Evolutionary conservation across 2,888 invertebrate species (phyloP).

Genomic region (Parelbella ahira): DNA sequence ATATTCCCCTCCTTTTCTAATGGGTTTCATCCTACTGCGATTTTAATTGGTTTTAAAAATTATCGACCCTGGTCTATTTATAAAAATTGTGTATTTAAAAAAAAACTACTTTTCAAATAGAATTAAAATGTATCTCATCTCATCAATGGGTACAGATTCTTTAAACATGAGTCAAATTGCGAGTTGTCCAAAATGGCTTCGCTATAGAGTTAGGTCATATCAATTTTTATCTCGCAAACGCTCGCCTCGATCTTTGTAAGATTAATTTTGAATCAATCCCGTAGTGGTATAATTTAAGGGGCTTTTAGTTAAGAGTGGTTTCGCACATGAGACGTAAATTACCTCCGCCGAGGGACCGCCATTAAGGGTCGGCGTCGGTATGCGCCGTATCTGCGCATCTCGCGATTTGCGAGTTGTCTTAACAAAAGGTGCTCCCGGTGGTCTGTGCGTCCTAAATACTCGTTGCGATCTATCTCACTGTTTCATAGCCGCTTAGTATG

Average conservation of each 20-base stretch:
- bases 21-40: no score
- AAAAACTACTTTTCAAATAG: no score
- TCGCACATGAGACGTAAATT: constrained; percentile 78
- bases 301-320: constrained; percentile 77
- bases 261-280: constrained; percentile 75
- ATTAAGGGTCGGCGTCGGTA: constrained; percentile 70
- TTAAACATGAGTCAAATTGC: no score
- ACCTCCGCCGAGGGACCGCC: constrained; percentile 65
- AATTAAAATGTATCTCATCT: no score
- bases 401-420: constrained; percentile 69
- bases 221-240: constrained; percentile 20
- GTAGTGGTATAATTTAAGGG: constrained; percentile 70
- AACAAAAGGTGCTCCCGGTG: constrained; percentile 74
- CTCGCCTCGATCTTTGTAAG: constrained; percentile 45
- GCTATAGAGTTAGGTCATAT: no score
- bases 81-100: no score
- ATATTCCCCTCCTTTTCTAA: no score
- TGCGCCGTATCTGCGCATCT: constrained; percentile 73
- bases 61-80: no score
- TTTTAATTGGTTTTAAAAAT: no score
- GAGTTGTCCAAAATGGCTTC: no score
- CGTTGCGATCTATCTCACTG: constrained; percentile 48
- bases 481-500: constrained; percentile 42
- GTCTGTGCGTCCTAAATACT: constrained; percentile 54
- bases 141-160: no score